Evolutionary conservation across 2,113 vertebrate species (phyloP).

Genomic region (Opisthocomus hoazin): DNA sequence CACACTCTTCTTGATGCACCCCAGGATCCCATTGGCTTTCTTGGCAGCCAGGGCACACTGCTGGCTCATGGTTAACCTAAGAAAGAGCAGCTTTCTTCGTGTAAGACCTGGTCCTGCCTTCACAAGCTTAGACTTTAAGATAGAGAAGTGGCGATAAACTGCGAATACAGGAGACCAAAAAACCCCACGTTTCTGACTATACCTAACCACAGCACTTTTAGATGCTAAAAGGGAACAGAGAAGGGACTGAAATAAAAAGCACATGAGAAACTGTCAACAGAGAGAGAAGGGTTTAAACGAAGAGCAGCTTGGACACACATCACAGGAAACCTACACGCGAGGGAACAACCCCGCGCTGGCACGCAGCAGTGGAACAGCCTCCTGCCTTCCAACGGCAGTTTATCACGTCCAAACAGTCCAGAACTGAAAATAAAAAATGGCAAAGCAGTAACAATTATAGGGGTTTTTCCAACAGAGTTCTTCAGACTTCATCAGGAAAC

Average conservation of each 20-base stretch:
- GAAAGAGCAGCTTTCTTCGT: not conserved
- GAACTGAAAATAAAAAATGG: not conserved
- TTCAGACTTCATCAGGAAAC: not conserved
- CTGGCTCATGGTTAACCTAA: too few species aligned
- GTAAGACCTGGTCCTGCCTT: not conserved
- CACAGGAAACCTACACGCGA: not conserved
- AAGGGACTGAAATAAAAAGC: not conserved
- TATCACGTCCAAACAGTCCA: not conserved
- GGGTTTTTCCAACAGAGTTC: not conserved
- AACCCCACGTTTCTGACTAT: not conserved
- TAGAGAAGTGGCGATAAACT: not conserved
- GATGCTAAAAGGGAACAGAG: not conserved
- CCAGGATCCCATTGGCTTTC: too few species aligned
- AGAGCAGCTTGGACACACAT: not conserved
- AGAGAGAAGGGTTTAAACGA: not conserved
- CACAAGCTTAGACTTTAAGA: not conserved
- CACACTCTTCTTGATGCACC: too few species aligned
- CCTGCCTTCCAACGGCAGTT: not conserved
- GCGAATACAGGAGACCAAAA: not conserved
- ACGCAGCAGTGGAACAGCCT: not conserved
- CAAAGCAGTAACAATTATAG: not conserved
- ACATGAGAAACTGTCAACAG: not conserved
- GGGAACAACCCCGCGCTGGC: not conserved
- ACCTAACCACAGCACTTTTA: not conserved
- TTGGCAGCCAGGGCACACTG: too few species aligned